Percentiles rank a stretch among this genome's conserved stretches.
These are phyloP conservation scores for Dromaius novaehollandiae DNA, from an alignment of 2,113 vertebrate genomes.

Conservation along the genomic window DNA sequence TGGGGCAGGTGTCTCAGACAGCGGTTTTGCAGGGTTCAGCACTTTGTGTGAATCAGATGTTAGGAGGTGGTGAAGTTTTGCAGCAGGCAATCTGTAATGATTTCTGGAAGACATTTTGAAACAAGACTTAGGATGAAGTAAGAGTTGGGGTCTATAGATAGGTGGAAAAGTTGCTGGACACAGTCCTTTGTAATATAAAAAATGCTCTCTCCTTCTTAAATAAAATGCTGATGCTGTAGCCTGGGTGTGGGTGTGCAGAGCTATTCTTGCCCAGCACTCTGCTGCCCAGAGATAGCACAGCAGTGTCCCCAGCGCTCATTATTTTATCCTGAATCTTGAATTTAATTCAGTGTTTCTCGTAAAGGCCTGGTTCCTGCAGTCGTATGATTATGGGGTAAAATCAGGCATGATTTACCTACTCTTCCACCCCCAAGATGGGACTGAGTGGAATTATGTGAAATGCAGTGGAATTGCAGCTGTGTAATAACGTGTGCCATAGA, in stretches of 20 bases:
- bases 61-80: not conserved
- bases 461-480: not conserved
- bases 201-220: not conserved
- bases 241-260: not conserved
- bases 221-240: not conserved
- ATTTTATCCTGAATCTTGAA: not conserved
- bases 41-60: accelerated
- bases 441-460: not conserved
- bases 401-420: not conserved
- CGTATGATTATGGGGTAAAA: not conserved
- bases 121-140: not conserved
- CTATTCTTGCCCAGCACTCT: not conserved
- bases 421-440: not conserved
- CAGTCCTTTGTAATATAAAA: not conserved
- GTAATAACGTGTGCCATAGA: not conserved
- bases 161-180: not conserved
- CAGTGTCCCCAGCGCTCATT: not conserved
- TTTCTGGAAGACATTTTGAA: not conserved
- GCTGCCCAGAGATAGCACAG: not conserved
- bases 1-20: not conserved
- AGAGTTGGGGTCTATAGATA: not conserved
- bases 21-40: accelerated
- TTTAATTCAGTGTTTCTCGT: not conserved
- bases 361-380: not conserved
- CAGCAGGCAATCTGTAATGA: not conserved